Evolutionary conservation across 2,113 vertebrate species (phyloP).

Genomic region (Odontesthes bonariensis): DNA sequence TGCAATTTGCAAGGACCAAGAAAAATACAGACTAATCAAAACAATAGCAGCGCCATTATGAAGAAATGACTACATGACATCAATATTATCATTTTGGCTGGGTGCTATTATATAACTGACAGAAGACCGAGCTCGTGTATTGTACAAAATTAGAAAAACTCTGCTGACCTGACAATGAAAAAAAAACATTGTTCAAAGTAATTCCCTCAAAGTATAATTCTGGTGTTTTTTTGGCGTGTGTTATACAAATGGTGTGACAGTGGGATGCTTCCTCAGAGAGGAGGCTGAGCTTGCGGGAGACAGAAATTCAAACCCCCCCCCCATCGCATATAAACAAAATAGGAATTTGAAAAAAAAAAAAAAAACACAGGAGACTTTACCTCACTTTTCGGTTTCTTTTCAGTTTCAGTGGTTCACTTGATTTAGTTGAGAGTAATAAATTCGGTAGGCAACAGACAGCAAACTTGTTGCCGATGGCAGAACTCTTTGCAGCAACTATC

Average conservation of each 20-base stretch:
- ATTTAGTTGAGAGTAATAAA: conserved; percentile 4
- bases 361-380: too few relatives aligned
- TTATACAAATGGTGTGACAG: conserved; percentile 25
- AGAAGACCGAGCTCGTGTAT: conserved; percentile 16
- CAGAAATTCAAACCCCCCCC: not conserved
- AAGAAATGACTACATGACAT: conserved; percentile 39
- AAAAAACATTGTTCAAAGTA: not conserved
- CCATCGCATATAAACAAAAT: not conserved
- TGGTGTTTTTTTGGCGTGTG: conserved; percentile 2
- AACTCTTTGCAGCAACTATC: not conserved
- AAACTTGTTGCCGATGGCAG: not conserved
- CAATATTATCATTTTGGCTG: conserved; percentile 38
- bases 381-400: not conserved
- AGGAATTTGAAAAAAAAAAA: too few relatives aligned
- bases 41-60: conserved; percentile 31
- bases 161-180: conserved; percentile 27
- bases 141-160: conserved; percentile 35
- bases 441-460: too few relatives aligned
- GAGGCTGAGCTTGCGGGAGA: not conserved
- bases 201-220: conserved; percentile 12
- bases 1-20: conserved; percentile 36
- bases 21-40: conserved; percentile 41
- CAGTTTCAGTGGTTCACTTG: not conserved
- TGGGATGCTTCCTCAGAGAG: too few relatives aligned
- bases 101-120: conserved; percentile 33